A percentile compares a stretch with the other conserved stretches of the same genome.
phyloP scores from a whole-genome alignment of 2,797 vertebrate species.

The Triplophysa yarkandensis region DNA sequence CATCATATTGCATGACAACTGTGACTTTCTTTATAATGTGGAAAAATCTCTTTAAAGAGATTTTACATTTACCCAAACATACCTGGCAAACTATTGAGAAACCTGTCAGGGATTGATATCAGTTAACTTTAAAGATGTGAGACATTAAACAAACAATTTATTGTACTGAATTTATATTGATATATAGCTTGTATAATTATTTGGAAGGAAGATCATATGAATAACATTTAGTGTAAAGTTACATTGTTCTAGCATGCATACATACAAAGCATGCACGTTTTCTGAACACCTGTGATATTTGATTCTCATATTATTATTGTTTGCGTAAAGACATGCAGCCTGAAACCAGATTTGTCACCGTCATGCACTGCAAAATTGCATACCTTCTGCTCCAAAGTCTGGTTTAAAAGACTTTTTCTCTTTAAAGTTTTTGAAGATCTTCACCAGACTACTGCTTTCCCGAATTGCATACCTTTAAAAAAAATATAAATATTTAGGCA shows the following conservation, averaged over 20 bases:
- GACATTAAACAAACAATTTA: no score
- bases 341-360: not conserved
- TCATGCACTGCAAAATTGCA: slow-evolving; percentile 7
- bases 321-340: not conserved
- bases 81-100: no score
- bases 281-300: not conserved
- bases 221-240: not conserved
- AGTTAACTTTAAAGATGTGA: no score
- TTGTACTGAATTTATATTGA: no score
- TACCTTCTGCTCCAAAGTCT: slow-evolving; percentile 98
- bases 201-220: no score
- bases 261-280: not conserved
- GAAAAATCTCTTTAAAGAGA: no score
- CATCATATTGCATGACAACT: no score
- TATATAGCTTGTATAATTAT: no score
- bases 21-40: no score
- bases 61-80: no score
- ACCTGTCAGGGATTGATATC: no score
- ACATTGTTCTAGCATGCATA: not conserved
- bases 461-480: slow-evolving; percentile 88
- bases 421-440: slow-evolving; percentile 99
- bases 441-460: slow-evolving; percentile 94
- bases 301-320: not conserved
- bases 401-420: slow-evolving; percentile 98
- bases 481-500: not conserved